phyloP scores from a whole-genome alignment of 2,797 vertebrate species.

The Girardinus metallicus region DNA sequence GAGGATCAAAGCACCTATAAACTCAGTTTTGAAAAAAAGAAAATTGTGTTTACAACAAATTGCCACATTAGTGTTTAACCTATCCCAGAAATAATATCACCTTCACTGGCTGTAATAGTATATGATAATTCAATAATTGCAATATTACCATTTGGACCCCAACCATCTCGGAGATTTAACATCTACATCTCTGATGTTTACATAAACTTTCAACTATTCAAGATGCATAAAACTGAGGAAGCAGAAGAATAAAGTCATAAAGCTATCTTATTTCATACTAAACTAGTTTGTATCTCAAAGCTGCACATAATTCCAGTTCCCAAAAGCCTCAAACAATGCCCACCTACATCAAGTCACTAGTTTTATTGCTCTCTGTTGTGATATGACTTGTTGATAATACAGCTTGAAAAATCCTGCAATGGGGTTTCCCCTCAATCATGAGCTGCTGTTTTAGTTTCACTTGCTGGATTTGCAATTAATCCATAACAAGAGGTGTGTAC shows the following conservation, averaged over 20 bases:
- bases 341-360: background rate
- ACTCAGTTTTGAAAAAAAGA: background rate
- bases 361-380: background rate
- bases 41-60: background rate
- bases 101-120: conserved; percentile 1
- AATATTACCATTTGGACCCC: background rate
- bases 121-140: background rate
- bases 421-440: background rate
- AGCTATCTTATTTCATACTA: background rate
- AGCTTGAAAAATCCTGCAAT: background rate
- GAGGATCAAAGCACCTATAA: background rate
- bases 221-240: background rate
- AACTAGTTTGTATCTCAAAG: background rate
- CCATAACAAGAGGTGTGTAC: background rate
- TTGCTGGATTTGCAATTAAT: background rate
- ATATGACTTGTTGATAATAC: background rate
- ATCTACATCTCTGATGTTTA: background rate
- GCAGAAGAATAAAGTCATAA: background rate
- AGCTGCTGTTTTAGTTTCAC: background rate
- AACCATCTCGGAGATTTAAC: background rate
- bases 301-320: background rate
- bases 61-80: conserved; percentile 23
- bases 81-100: conserved; percentile 21
- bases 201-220: conserved; percentile 24
- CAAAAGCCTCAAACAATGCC: background rate